phyloP scores from a whole-genome alignment of 2,888 invertebrate species.

The Drosophila siamana region DNA sequence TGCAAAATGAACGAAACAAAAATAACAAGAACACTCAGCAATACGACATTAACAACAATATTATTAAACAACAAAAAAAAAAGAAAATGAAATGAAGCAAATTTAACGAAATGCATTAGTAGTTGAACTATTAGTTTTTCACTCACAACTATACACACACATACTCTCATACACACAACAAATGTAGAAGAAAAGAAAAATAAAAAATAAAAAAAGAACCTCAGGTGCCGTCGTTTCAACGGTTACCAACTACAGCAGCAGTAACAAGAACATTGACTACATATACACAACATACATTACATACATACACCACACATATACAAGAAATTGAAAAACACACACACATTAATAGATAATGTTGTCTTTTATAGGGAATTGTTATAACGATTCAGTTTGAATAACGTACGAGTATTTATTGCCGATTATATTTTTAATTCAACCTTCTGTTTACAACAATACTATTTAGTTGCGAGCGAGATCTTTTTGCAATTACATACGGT shows the following conservation, averaged over 20 bases:
- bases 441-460: conserved; percentile 47
- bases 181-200: conserved; percentile 70
- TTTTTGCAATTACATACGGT: conserved; percentile 68
- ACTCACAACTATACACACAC: conserved; percentile 51
- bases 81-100: conserved; percentile 54
- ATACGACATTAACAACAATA: conserved; percentile 48
- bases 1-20: conserved; percentile 56
- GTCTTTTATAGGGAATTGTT: conserved; percentile 81
- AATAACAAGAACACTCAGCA: conserved; percentile 60
- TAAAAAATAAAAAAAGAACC: conserved; percentile 68
- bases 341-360: conserved; percentile 74
- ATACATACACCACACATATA: conserved; percentile 44
- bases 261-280: conserved; percentile 44
- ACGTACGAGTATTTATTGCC: conserved; percentile 64
- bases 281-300: conserved; percentile 46
- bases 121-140: conserved; percentile 79
- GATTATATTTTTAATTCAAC: conserved; percentile 53
- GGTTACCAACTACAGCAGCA: conserved; percentile 48
- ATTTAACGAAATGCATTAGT: conserved; percentile 77
- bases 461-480: conserved; percentile 71
- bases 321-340: conserved; percentile 27
- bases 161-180: conserved; percentile 41
- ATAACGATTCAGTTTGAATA: conserved; percentile 62
- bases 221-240: conserved; percentile 76
- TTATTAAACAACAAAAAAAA: conserved; percentile 42